Base-by-base conservation (phyloP, 2,888 invertebrate genomes). In the Drosophila nigricruria region DNA sequence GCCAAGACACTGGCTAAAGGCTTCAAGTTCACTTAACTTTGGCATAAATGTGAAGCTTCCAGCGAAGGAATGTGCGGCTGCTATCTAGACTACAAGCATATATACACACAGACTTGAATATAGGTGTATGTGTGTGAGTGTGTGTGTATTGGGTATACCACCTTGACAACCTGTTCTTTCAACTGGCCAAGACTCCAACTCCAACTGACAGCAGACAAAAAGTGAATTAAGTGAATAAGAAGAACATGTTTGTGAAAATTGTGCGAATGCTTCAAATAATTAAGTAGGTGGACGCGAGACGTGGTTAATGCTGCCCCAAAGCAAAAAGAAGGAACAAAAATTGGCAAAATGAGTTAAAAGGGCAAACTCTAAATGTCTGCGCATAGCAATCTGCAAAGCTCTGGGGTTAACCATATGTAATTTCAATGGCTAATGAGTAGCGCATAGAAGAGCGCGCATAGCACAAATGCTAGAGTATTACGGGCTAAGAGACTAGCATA, bases 21-120 rank as follows among this genome's bases (percentile, higher is more conserved):
- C 86, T 86, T 89, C 88, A 86, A 86, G 90, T 82, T 87, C 86
- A 87, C 90, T 87, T 89, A 86, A 74, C 86, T 87, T 89, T 87
- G 88, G 89, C 90, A 86, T 89, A 88, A 86, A 86, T 84, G 86
- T 81, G 83, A 81, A 72, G 87, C 88, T 88, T 81, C 86, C 86
- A 89, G 68, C 79, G 65, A 81, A 89, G 74, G 86, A 86, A 86
- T 86, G 90, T 67, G 66, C 69, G 47, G 71, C 79, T 56, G 67
- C 86, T 77, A 81, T 81, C 83, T 77, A 74, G 56, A 67, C 83
- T 76, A 30, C 36, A 32, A 38, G 43, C 52, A 25, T 20, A 57
- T 42, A 65, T 60, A 54, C 56, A 60, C n/a, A 45, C 23, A 30
- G 16, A 42, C 14, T 1, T 47, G 47, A 54, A 47, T 43, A 54